These are phyloP conservation scores for Phalanger gymnotis DNA, from an alignment of 2,797 vertebrate species.

Conservation along the genomic window DNA sequence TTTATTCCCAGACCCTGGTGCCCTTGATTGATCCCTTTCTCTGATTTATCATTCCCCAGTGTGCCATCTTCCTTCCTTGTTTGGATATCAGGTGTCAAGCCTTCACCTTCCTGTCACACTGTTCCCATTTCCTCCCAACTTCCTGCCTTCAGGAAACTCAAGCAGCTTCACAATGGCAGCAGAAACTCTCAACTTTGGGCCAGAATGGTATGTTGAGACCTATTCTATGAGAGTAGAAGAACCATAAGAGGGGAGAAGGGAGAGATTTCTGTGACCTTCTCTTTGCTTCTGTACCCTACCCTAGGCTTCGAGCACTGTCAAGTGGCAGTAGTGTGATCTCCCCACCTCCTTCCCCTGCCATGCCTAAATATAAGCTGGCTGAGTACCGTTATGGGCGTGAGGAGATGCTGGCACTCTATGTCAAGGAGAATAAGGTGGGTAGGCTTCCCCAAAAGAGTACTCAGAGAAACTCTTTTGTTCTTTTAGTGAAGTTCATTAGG, in stretches of 20 bases:
- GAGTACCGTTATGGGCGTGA: constrained; percentile 96
- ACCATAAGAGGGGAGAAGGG: background rate
- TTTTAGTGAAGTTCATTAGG: background rate
- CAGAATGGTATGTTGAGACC: constrained; percentile 89
- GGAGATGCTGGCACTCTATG: constrained; percentile 97
- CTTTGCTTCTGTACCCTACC: background rate
- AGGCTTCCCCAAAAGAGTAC: background rate
- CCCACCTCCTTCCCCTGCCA: constrained; percentile 95
- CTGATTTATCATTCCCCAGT: constrained; percentile 44
- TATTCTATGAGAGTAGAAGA: background rate
- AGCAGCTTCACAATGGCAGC: constrained; percentile 92
- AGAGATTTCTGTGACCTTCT: background rate
- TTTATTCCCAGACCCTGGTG: background rate
- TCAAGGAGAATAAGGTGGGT: constrained; percentile 95
- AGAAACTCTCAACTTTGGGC: constrained; percentile 97
- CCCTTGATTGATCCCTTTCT: background rate
- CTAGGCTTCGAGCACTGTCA: constrained; percentile 95
- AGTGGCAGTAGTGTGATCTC: constrained; percentile 94
- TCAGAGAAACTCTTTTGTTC: background rate
- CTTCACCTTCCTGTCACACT: background rate
- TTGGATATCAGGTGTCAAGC: constrained; percentile 69
- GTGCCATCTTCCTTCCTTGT: constrained; percentile 66
- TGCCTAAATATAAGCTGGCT: constrained; percentile 98
- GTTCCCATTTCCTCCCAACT: background rate
- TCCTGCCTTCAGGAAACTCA: background rate